Evolutionary conservation across 2,113 vertebrate species (phyloP), one percentile per base, ranked within the genome.

Genomic region (Syngnathus typhle): DNA sequence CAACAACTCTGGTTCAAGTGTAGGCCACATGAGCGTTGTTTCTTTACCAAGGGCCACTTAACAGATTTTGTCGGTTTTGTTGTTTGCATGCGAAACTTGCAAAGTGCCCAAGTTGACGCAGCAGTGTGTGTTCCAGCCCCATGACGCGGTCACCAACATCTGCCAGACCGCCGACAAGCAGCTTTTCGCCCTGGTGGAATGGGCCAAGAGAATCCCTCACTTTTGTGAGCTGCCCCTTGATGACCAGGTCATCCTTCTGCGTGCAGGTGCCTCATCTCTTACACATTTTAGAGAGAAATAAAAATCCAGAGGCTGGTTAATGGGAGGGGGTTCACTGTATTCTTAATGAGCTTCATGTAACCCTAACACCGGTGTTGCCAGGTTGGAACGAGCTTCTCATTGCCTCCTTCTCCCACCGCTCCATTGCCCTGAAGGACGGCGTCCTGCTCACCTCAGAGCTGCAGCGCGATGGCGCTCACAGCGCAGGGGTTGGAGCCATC

Each of bases 131-230:
- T 9, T 77, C 83, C 83, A 98, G 97, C 95, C 95, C 72, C 96
- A 95, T 0, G 97, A 99, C 89, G 95, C 96, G 0, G 96, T 98
- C 69, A 98, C 94, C 70, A 98, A 98, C 92, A 98, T 99, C 81
- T 99, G 96, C 86, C 97, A 98, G 71, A 96, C 96, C 1, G 97
- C 96, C 1, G 97, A 99, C 88, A 99, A 98, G 65, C 97, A 99
- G 90, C 94, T 99, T 51, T 99, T 96, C 91, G 96, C 96, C 8
- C 85, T 99, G 84, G 97, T 99, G 71, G 97, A 99, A 83, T 99
- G 97, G 97, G 97, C 97, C 72, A 99, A 99, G 89, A 92, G 95
- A 77, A 92, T 99, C 79, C 97, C 97, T 2, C 96, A 96, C 76
- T 99, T 99, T 87, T 98, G 94, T 0, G 96, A 98, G 84, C 89